Evolutionary conservation across 2,888 invertebrate species (phyloP).

Genomic region (Xestoiulus laeticollis): DNA sequence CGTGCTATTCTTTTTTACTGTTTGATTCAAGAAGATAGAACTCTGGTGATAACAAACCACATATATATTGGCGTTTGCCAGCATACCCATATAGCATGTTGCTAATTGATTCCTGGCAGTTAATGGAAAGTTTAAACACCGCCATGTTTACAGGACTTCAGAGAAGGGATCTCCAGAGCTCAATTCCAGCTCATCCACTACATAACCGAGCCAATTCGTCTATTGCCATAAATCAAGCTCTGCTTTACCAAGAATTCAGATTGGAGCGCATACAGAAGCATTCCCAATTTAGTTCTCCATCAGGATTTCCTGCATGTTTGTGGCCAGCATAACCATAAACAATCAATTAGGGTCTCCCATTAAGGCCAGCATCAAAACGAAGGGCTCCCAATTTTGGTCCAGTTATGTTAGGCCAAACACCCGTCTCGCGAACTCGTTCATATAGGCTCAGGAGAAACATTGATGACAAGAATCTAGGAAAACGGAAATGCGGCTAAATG

Average conservation of each 20-base stretch:
- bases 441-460: background rate
- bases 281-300: background rate
- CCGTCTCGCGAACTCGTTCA: background rate
- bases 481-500: background rate
- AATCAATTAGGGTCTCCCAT: background rate
- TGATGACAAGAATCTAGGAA: background rate
- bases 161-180: background rate
- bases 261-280: background rate
- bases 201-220: background rate
- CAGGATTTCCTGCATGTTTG: conserved; percentile 16
- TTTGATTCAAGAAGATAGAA: background rate
- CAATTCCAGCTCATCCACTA: background rate
- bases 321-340: background rate
- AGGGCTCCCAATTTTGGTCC: background rate
- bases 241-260: background rate
- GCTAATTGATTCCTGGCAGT: background rate
- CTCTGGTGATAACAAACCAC: background rate
- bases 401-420: background rate
- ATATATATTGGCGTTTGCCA: background rate
- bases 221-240: background rate
- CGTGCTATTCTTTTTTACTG: background rate
- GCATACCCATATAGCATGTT: background rate
- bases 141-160: background rate
- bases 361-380: background rate
- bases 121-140: background rate